phyloP scores from a whole-genome alignment of 2,797 vertebrate genomes.

The Cynodonichthys magdalenae region DNA sequence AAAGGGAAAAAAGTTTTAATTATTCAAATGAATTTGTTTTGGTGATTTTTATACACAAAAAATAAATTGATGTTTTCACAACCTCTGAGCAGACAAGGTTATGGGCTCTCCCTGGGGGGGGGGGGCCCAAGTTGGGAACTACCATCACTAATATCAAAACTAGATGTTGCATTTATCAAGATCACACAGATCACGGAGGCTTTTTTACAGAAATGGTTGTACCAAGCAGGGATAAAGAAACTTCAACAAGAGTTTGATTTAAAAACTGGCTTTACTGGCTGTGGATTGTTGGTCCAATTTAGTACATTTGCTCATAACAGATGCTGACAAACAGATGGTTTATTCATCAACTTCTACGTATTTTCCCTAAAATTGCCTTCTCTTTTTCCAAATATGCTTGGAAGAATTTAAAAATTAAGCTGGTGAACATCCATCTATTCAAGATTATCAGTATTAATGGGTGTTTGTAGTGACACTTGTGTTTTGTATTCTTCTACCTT shows the following conservation, averaged over 20 bases:
- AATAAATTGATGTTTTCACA: no score
- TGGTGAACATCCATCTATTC: neutral
- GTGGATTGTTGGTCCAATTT: neutral
- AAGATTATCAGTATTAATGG: neutral
- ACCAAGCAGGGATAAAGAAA: neutral
- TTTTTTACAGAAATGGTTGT: no score
- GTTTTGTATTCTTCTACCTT: neutral
- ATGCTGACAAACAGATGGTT: constrained; percentile 1
- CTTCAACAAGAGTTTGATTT: neutral
- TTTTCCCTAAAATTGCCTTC: neutral
- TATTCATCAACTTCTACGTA: neutral
- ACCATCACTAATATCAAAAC: no score
- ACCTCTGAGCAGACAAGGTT: no score
- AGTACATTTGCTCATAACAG: neutral
- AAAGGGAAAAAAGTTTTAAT: no score
- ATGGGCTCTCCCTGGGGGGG: no score
- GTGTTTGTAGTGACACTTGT: neutral
- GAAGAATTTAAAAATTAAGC: neutral
- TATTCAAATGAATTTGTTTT: no score
- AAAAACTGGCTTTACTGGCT: neutral
- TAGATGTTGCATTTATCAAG: no score
- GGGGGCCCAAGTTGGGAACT: no score
- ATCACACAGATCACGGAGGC: no score
- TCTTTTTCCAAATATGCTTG: neutral
- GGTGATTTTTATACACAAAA: no score